A percentile compares a stretch with the other conserved stretches of the same genome.
phyloP scores from a whole-genome alignment of 2,113 vertebrate species.

The Lasiurus cinereus region DNA sequence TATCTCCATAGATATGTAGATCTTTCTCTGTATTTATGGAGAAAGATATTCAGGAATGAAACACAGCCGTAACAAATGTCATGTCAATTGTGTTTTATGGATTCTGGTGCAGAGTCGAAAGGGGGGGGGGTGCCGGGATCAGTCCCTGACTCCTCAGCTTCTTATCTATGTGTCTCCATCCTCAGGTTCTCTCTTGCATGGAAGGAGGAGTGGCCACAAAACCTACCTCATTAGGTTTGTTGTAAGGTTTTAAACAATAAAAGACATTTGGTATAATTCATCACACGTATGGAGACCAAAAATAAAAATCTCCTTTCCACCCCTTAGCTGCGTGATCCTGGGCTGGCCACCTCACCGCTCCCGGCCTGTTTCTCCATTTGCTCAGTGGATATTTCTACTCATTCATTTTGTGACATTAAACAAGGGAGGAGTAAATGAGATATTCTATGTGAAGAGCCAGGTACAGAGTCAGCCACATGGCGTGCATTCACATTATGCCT shows the following conservation, averaged over 20 bases:
- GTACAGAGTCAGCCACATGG: too few relatives aligned
- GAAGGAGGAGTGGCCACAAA: background rate
- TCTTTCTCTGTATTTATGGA: slow-evolving; percentile 63
- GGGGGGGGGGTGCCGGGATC: background rate
- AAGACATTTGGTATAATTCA: background rate
- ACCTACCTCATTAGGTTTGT: background rate
- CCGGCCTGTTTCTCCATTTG: background rate
- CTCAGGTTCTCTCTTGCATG: background rate
- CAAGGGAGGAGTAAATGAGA: background rate
- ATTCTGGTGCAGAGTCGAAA: background rate
- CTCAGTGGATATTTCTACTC: background rate
- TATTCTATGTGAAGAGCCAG: background rate
- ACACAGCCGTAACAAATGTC: background rate
- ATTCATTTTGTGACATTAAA: background rate
- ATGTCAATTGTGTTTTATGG: background rate
- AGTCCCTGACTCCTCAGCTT: background rate
- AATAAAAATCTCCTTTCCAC: background rate
- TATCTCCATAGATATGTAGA: slow-evolving; percentile 66
- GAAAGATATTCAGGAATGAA: slow-evolving; percentile 39
- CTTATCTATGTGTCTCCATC: background rate
- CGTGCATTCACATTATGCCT: too few relatives aligned
- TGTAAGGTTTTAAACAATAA: background rate
- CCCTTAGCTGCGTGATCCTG: background rate
- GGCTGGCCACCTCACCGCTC: background rate
- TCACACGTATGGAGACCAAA: background rate